phyloP scores from a whole-genome alignment of 2,888 invertebrate genomes.

The Gari tellinella region DNA sequence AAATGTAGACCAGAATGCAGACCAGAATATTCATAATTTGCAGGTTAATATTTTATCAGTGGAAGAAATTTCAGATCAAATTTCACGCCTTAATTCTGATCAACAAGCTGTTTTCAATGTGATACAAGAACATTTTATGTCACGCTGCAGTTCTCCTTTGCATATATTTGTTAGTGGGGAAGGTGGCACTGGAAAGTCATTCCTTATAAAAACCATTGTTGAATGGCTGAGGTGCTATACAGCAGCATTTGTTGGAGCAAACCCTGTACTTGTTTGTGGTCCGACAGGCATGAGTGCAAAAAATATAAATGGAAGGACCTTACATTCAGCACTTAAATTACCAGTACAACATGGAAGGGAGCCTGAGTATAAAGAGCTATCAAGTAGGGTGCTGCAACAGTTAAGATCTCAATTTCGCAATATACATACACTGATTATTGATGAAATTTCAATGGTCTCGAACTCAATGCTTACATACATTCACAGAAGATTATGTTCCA shows the following conservation, averaged over 20 bases:
- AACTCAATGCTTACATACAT: slow-evolving; percentile 27
- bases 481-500: slow-evolving; percentile 35
- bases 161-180: slow-evolving; percentile 35
- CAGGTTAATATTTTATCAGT: slow-evolving; percentile 19
- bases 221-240: slow-evolving; percentile 39
- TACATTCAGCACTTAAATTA: slow-evolving; percentile 39
- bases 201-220: slow-evolving; percentile 35
- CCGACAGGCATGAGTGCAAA: slow-evolving; percentile 53
- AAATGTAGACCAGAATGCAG: neutral
- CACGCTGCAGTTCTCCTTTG: no score
- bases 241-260: slow-evolving; percentile 16
- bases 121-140: no score
- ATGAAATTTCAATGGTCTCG: slow-evolving; percentile 54
- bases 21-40: slow-evolving; percentile 6
- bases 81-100: slow-evolving; percentile 21
- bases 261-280: slow-evolving; percentile 47
- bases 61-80: slow-evolving; percentile 13
- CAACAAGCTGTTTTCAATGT: slow-evolving; percentile 33
- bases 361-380: slow-evolving; percentile 32
- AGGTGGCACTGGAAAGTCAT: slow-evolving; percentile 47
- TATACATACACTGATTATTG: slow-evolving; percentile 52
- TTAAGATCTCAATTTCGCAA: slow-evolving; percentile 13
- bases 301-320: slow-evolving; percentile 47
- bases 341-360: slow-evolving; percentile 50
- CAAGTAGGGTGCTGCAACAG: slow-evolving; percentile 23